A percentile compares a stretch with the other conserved stretches of the same genome.
These are phyloP conservation scores for Pipistrellus nathusii DNA, from an alignment of 2,797 vertebrate species.

Conservation along the genomic window DNA sequence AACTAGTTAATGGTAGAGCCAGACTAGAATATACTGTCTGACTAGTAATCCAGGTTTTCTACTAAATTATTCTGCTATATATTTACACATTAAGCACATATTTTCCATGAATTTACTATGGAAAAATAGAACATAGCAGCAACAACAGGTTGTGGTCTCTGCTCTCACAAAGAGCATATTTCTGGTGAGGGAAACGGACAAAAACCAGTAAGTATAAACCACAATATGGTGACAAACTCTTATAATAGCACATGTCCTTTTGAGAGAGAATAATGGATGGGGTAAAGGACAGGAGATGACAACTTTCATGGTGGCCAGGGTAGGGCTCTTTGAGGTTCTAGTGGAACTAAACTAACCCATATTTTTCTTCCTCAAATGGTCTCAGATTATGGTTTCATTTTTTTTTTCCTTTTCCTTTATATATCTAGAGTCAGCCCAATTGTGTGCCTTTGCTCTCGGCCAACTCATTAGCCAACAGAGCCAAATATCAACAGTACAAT, in stretches of 20 bases:
- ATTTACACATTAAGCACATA: neutral
- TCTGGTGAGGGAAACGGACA: neutral
- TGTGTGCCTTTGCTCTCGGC: neutral
- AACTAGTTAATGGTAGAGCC: neutral
- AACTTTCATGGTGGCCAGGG: neutral
- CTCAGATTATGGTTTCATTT: slow-evolving; percentile 21
- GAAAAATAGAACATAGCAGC: neutral
- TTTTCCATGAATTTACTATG: neutral
- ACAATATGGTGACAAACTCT: neutral
- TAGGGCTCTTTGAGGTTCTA: neutral
- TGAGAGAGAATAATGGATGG: neutral
- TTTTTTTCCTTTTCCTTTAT: slow-evolving; percentile 3
- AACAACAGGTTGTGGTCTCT: neutral
- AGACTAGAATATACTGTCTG: neutral
- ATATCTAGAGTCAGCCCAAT: neutral
- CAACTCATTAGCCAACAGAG: no score
- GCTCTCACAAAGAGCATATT: neutral
- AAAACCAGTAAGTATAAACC: slow-evolving; percentile 30
- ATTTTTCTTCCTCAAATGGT: neutral
- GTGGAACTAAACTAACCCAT: neutral
- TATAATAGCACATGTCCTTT: neutral
- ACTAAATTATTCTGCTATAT: neutral
- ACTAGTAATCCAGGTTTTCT: neutral
- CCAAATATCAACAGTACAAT: no score
- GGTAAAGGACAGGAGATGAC: neutral